These are phyloP conservation scores for Champsocephalus gunnari DNA, from an alignment of 2,797 vertebrate genomes.

Conservation along the genomic window DNA sequence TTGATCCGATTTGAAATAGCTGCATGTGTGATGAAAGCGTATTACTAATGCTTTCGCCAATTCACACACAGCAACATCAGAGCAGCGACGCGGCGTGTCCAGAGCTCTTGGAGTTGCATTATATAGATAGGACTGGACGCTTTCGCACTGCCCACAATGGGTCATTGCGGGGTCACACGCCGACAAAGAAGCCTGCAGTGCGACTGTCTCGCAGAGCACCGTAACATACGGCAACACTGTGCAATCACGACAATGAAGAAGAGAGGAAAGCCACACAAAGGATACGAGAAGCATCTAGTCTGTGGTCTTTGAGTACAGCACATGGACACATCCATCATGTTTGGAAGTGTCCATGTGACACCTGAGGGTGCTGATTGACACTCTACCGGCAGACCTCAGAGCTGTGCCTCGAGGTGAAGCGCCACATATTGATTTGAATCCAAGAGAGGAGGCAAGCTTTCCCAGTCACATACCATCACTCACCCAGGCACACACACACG, in stretches of 20 bases:
- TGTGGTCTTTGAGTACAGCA: rapidly evolving
- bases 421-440: conserved; percentile 48
- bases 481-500: not conserved
- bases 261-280: not conserved
- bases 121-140: conserved; percentile 1
- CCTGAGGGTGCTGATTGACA: conserved; percentile 51
- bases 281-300: not conserved
- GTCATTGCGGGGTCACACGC: conserved; percentile 47
- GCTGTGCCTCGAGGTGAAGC: conserved; percentile 50
- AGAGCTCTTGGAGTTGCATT: not conserved
- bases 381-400: conserved; percentile 44
- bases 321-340: not conserved
- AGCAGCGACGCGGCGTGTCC: not conserved
- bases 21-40: not conserved
- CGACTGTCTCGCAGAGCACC: conserved; percentile 13
- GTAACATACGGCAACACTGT: conserved; percentile 41
- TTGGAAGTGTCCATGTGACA: conserved; percentile 23
- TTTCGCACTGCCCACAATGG: conserved; percentile 38
- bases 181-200: conserved; percentile 48
- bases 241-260: conserved; percentile 36
- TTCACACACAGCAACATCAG: not conserved
- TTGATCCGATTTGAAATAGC: not conserved
- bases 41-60: not conserved
- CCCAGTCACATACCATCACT: not conserved
- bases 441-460: not conserved